Conservation (phyloP, 2,888 invertebrate genomes). For the Elmis aenea region DNA sequence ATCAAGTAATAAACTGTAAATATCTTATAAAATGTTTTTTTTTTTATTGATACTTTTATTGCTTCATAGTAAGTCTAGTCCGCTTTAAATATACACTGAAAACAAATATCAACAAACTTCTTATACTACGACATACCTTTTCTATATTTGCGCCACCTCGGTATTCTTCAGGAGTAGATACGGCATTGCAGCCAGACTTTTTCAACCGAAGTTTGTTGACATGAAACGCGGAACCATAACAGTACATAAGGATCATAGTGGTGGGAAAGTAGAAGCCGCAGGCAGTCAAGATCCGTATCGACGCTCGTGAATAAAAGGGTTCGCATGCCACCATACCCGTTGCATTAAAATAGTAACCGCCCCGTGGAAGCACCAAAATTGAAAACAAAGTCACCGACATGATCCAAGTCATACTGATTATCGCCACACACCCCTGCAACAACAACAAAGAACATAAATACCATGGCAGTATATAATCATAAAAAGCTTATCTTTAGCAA, state of each 20-base stretch:
- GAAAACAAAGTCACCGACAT: constrained; percentile 79
- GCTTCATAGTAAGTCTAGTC: too few species aligned
- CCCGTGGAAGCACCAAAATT: constrained; percentile 74
- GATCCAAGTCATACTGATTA: constrained; percentile 82
- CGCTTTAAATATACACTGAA: too few species aligned
- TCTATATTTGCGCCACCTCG: constrained; percentile 50
- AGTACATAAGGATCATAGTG: constrained; percentile 88
- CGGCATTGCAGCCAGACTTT: constrained; percentile 41
- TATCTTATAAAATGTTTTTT: too few species aligned
- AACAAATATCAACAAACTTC: too few species aligned
- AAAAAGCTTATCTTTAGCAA: too few species aligned
- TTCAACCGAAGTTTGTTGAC: constrained; percentile 75
- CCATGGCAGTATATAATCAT: too few species aligned
- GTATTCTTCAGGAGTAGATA: constrained; percentile 48
- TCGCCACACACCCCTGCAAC: constrained; percentile 77
- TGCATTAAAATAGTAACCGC: constrained; percentile 84
- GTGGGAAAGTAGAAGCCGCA: constrained; percentile 88
- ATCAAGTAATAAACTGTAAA: too few species aligned
- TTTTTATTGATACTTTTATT: too few species aligned
- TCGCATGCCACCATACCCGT: constrained; percentile 84
- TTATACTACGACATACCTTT: constrained; percentile 45
- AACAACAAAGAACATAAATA: too few species aligned
- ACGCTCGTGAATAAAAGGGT: constrained; percentile 73
- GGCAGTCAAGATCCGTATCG: constrained; percentile 72
- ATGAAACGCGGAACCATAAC: constrained; percentile 85